phyloP scores from a whole-genome alignment of 2,797 vertebrate species.

The Ctenopoma multispine region DNA sequence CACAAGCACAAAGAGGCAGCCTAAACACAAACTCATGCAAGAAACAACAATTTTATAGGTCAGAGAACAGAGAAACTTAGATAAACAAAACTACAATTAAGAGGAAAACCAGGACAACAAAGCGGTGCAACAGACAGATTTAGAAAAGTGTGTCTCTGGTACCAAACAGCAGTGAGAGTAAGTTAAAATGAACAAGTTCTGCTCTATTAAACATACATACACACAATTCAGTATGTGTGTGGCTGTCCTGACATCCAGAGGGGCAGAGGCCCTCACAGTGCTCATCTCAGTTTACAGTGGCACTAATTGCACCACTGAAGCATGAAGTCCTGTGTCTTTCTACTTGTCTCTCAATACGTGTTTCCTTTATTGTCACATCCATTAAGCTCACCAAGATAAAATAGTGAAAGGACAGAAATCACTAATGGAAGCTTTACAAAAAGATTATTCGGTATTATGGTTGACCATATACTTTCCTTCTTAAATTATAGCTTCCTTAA shows the following conservation, averaged over 20 bases:
- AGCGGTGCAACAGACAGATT: background rate
- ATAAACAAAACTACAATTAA: no score
- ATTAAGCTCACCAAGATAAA: background rate
- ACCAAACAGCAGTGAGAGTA: conserved; percentile 8
- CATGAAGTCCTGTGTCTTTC: conserved; percentile 6
- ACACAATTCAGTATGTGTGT: conserved; percentile 19
- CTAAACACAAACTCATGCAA: background rate
- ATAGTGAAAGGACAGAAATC: background rate
- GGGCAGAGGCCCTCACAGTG: conserved; percentile 26
- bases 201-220: conserved; percentile 43
- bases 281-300: conserved; percentile 49
- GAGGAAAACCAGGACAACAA: conserved; percentile 27
- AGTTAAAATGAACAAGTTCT: conserved; percentile 36
- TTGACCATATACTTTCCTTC: background rate
- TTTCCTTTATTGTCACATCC: background rate
- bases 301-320: conserved; percentile 35
- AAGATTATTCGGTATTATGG: background rate
- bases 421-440: background rate
- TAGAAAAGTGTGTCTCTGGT: conserved; percentile 10
- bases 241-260: conserved; percentile 16
- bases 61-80: no score
- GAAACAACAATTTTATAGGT: background rate
- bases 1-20: background rate
- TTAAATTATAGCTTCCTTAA: background rate
- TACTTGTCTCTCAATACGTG: background rate